A percentile compares a stretch with the other conserved stretches of the same genome.
Conservation (phyloP, 2,113 vertebrate species). For the Emydocephalus ijimae region DNA sequence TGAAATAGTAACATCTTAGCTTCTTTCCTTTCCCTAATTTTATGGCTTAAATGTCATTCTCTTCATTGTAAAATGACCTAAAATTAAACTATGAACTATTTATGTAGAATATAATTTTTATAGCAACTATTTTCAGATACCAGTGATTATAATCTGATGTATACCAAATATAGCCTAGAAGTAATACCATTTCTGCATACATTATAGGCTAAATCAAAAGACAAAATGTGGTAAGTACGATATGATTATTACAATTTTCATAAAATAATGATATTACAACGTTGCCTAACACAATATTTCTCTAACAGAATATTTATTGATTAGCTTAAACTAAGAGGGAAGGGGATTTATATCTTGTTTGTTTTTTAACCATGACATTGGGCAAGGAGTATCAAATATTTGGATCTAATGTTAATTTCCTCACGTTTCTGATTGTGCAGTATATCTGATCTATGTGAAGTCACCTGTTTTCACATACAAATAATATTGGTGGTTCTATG, state of each 20-base stretch:
- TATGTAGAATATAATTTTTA: background rate
- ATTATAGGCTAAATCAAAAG: background rate
- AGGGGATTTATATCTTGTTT: background rate
- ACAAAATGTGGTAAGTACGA: background rate
- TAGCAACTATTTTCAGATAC: background rate
- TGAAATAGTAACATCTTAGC: background rate
- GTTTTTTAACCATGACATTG: background rate
- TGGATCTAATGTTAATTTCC: background rate
- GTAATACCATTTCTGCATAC: background rate
- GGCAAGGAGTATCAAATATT: background rate
- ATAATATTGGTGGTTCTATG: conserved; percentile 6
- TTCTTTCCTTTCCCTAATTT: background rate
- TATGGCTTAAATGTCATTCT: background rate
- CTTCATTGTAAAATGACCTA: background rate
- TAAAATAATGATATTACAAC: background rate
- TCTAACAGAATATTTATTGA: background rate
- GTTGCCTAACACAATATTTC: background rate
- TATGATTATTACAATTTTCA: background rate
- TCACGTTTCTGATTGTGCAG: background rate
- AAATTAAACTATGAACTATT: background rate
- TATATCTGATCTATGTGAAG: background rate
- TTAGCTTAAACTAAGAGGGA: background rate
- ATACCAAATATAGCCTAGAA: background rate
- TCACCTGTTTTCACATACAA: background rate
- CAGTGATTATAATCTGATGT: background rate